Base-by-base conservation (phyloP, 2,113 vertebrate species). In the Chunga burmeisteri region DNA sequence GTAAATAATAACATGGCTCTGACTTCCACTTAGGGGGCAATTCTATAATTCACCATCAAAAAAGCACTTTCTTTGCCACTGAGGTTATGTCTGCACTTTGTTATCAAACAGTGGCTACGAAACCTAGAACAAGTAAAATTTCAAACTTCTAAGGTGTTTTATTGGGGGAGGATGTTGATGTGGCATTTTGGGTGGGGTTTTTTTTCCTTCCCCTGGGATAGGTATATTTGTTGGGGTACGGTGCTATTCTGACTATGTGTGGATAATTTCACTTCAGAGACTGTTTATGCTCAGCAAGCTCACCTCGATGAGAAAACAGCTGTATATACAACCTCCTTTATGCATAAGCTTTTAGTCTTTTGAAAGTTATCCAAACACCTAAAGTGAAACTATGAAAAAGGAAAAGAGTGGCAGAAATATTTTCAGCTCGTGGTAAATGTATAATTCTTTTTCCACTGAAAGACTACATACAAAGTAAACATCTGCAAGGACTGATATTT, bases 161-260 rank as follows among this genome's bases (percentile, higher is more conserved):
- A 61, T 44, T 46, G 3, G 1, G 3, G 16, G 27, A 3, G 2
- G 2, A 26, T 52, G 19, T 32, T 74, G 17, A n/a, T 38, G 16
- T n/a, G 30, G 20, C 53, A 10, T 10, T 52, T 62, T 34, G 11
- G 1, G 9, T 81, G 14, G 14, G 1, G 6, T 2, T 2, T 14
- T 42, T 91, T 50, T 68, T 26, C 10, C 32, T 49, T 21, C 3
- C 46, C 10, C 22, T n/a, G 3, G 16, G 42, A 30, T 7, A 63
- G 21, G 11, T 6, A 9, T 49, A 55, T 50, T 72, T 65, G 2
- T n/a, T 21, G 18, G 3, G 5, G 9, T 42, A 63, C 15, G 36
- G 12, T 27, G 22, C 8, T 86, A n/a, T 55, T 86, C 47, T 59
- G 11, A 53, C 12, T n/a, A 29, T n/a, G 29, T 26, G 15, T 58